Percentiles rank a stretch among this genome's conserved stretches.
These are phyloP conservation scores for Sebastes diaconus DNA, from an alignment of 2,797 vertebrate species.

Conservation along the genomic window DNA sequence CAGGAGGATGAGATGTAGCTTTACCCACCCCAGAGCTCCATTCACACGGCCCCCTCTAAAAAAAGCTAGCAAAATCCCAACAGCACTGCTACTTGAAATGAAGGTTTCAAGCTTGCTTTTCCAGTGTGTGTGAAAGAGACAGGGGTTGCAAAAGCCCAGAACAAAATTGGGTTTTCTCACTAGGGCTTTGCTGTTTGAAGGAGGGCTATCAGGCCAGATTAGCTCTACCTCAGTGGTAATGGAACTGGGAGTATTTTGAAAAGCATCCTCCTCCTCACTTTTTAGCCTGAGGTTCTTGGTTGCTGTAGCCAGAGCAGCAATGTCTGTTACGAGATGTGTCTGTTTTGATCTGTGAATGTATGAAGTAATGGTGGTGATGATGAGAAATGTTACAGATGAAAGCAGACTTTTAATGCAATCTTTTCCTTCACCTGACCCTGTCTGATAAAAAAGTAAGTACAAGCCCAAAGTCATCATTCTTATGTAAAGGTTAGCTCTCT, in stretches of 20 bases:
- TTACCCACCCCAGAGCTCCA: neutral
- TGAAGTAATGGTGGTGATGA: constrained; percentile 15
- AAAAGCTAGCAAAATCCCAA: constrained; percentile 12
- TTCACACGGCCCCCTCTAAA: neutral
- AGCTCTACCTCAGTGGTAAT: constrained; percentile 71
- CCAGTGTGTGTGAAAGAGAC: constrained; percentile 38
- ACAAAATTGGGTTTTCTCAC: constrained; percentile 73
- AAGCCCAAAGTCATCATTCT: neutral
- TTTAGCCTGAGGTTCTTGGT: constrained; percentile 37
- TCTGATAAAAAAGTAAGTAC: neutral
- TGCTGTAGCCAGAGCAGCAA: constrained; percentile 4
- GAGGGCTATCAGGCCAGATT: constrained; percentile 72
- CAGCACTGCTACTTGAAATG: constrained; percentile 43
- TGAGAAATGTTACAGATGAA: constrained; percentile 9
- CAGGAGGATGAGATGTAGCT: neutral
- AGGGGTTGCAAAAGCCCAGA: constrained; percentile 49
- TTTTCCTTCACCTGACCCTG: neutral
- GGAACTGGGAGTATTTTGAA: constrained; percentile 68
- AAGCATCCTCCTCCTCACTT: constrained; percentile 53
- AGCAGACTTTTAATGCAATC: neutral
- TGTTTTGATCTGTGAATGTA: constrained; percentile 23
- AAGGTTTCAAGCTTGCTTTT: constrained; percentile 52
- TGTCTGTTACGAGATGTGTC: constrained; percentile 16
- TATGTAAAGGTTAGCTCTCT: neutral
- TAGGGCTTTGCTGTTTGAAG: constrained; percentile 73